These are phyloP conservation scores for Porites cylindrica DNA, from an alignment of 92 coral and sea anemone genomes.

Conservation along the genomic window DNA sequence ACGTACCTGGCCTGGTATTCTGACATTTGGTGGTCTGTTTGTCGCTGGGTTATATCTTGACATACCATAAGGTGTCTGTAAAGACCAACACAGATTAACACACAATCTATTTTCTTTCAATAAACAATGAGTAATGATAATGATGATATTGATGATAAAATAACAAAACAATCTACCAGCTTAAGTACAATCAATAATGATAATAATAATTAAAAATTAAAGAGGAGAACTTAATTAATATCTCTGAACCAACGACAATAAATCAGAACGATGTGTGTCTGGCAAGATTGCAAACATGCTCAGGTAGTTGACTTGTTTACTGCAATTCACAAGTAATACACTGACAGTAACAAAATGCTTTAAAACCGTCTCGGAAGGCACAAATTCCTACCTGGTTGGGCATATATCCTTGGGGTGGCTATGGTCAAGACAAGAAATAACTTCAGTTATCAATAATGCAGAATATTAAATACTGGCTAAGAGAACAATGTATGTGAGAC, in stretches of 20 bases:
- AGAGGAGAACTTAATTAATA: too few species aligned
- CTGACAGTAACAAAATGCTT: background rate
- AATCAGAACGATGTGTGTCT: too few species aligned
- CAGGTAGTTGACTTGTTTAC: too few species aligned
- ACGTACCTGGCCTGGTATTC: slow-evolving; percentile 97
- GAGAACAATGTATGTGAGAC: background rate
- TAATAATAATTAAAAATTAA: too few species aligned
- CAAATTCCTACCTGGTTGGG: slow-evolving; percentile 75
- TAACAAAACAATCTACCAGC: too few species aligned
- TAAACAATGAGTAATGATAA: too few species aligned
- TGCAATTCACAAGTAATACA: too few species aligned
- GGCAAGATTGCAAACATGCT: too few species aligned
- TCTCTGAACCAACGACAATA: too few species aligned
- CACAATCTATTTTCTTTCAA: background rate
- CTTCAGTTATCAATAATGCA: background rate
- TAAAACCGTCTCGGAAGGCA: background rate
- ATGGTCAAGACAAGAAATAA: background rate
- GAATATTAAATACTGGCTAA: background rate
- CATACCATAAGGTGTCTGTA: slow-evolving; percentile 81
- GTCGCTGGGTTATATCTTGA: slow-evolving; percentile 89
- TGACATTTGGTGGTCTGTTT: slow-evolving; percentile 91
- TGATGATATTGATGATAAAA: too few species aligned
- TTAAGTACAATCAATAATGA: too few species aligned
- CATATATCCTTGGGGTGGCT: slow-evolving; percentile 96
- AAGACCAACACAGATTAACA: background rate